phyloP scores from a whole-genome alignment of 2,888 invertebrate genomes.

The Agrochola litura region DNA sequence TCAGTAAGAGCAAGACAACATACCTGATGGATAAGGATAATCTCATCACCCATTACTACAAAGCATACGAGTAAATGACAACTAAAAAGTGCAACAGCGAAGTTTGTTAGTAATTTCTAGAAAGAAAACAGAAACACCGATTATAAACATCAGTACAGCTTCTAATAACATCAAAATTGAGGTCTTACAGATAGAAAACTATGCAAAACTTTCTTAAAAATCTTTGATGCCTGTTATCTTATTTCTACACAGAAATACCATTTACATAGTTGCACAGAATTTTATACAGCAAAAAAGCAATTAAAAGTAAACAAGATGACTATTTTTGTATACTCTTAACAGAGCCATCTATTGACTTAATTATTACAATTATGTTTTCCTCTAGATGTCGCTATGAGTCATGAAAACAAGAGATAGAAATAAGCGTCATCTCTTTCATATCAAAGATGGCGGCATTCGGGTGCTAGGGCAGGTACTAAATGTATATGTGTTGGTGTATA shows the following conservation, averaged over 20 bases:
- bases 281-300: not conserved
- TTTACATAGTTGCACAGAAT: not conserved
- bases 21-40: conserved; percentile 47
- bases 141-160: conserved; percentile 33
- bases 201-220: not conserved
- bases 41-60: conserved; percentile 22
- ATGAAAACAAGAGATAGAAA: conserved; percentile 74
- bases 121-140: conserved; percentile 42
- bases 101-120: conserved; percentile 51
- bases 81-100: conserved; percentile 27
- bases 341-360: conserved; percentile 64
- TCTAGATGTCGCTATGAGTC: conserved; percentile 77
- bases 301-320: conserved; percentile 48
- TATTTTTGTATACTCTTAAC: not conserved
- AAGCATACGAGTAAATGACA: conserved; percentile 38
- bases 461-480: conserved; percentile 88
- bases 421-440: conserved; percentile 78
- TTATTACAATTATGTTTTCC: not conserved
- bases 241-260: not conserved
- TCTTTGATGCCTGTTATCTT: not conserved
- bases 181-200: not conserved
- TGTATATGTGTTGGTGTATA: conserved; percentile 85
- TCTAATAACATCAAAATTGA: conserved; percentile 10
- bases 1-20: conserved; percentile 45
- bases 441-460: conserved; percentile 89